phyloP scores from a whole-genome alignment of 1,140 invertebrate genomes.

The Monochamus saltuarius region DNA sequence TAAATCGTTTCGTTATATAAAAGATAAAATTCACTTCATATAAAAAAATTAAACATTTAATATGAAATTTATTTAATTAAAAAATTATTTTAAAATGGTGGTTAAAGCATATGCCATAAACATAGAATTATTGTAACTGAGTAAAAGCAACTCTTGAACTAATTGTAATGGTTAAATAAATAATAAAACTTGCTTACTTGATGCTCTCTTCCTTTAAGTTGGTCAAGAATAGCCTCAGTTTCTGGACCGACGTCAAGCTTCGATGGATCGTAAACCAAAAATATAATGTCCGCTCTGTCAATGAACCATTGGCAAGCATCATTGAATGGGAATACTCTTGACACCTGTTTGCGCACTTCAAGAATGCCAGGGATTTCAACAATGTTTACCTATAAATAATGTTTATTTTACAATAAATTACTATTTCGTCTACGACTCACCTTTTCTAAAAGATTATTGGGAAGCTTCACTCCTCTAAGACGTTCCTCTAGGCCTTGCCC shows the following conservation, averaged over 20 bases:
- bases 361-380: conserved; percentile 95
- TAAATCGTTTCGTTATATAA: too few species aligned
- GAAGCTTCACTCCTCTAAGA: conserved; percentile 77
- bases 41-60: too few species aligned
- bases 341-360: conserved; percentile 90
- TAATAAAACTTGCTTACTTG: conserved; percentile 59
- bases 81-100: too few species aligned
- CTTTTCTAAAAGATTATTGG: conserved; percentile 85
- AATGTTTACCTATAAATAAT: conserved; percentile 77
- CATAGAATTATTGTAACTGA: too few species aligned
- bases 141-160: too few species aligned
- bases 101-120: too few species aligned
- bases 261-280: conserved; percentile 91
- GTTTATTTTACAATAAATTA: conserved; percentile 8
- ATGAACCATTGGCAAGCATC: conserved; percentile 97
- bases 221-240: conserved; percentile 89
- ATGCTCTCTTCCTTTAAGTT: conserved; percentile 88
- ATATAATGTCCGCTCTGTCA: conserved; percentile 92
- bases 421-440: conserved; percentile 54
- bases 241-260: conserved; percentile 94
- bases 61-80: too few species aligned
- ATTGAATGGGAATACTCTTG: conserved; percentile 90
- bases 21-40: too few species aligned
- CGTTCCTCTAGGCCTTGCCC: conserved; percentile 90
- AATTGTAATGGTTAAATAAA: too few species aligned